Evolutionary conservation across 2,113 vertebrate species (phyloP).

Genomic region (Crotalus helleri): DNA sequence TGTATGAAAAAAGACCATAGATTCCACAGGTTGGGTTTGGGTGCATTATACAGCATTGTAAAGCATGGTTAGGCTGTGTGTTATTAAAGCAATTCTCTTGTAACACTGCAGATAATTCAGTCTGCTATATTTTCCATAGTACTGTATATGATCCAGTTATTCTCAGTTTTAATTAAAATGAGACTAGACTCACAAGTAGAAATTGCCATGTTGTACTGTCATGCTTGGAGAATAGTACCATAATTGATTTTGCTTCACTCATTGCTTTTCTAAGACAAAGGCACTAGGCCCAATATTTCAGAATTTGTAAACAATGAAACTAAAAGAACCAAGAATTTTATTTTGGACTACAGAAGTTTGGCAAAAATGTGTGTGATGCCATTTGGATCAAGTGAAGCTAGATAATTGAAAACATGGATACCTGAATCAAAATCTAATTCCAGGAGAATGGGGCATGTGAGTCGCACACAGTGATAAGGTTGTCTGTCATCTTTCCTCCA

Average conservation of each 20-base stretch:
- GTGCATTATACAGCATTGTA: not conserved
- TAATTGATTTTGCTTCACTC: slow-evolving; percentile 36
- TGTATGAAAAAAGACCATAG: not conserved
- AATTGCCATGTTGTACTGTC: slow-evolving; percentile 61
- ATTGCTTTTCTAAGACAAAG: not conserved
- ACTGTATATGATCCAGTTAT: not conserved
- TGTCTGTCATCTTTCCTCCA: not conserved
- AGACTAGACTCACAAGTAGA: slow-evolving; percentile 64
- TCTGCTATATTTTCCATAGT: not conserved
- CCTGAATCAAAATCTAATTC: not conserved
- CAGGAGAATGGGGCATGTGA: not conserved
- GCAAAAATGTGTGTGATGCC: not conserved
- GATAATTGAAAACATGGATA: not conserved
- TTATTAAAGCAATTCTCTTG: not conserved
- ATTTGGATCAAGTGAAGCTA: not conserved
- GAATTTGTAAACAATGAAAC: not conserved
- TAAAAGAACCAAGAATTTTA: not conserved
- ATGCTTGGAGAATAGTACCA: slow-evolving; percentile 56
- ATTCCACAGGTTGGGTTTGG: not conserved
- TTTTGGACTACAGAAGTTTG: not conserved
- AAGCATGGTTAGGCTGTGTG: not conserved
- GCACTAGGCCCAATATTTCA: not conserved
- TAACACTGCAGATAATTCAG: not conserved
- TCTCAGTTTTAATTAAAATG: not conserved
- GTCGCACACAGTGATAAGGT: not conserved